Percentiles rank a stretch among this genome's conserved stretches.
Evolutionary conservation across 2,797 vertebrate genomes (phyloP).

Genomic region (Kryptolebias ocellatus): DNA sequence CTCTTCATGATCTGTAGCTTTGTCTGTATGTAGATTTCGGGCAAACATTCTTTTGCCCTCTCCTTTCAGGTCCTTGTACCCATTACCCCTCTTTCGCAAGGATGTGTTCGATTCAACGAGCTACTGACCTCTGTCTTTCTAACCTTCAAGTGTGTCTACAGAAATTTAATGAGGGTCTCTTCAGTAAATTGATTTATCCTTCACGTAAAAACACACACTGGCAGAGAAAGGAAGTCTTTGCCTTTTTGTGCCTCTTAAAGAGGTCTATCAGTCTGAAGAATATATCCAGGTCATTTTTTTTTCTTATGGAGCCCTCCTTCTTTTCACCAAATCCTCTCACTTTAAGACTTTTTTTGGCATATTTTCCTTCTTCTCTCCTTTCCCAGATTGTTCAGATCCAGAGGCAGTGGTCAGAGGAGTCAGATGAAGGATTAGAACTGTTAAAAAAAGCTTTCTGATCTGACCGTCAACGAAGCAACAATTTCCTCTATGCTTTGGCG

Average conservation of each 20-base stretch:
- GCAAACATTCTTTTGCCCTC: conserved; percentile 40
- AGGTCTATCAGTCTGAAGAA: background rate
- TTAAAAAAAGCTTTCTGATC: conserved; percentile 27
- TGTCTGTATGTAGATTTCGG: conserved; percentile 16
- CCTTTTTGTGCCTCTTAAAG: conserved; percentile 15
- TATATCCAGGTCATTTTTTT: conserved; percentile 6
- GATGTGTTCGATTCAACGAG: conserved; percentile 40
- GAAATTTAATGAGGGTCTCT: conserved; percentile 48
- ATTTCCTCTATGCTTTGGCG: conserved; percentile 12
- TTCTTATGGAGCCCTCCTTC: background rate
- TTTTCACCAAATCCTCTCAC: background rate
- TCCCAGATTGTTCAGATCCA: conserved; percentile 17
- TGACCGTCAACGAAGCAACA: conserved; percentile 17
- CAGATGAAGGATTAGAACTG: conserved; percentile 50
- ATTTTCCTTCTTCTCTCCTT: conserved; percentile 29
- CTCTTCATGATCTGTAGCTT: conserved; percentile 27
- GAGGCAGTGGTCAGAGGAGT: conserved; percentile 39
- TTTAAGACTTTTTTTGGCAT: background rate
- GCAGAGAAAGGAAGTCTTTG: conserved; percentile 17
- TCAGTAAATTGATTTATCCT: conserved; percentile 42
- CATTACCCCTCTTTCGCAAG: conserved; percentile 21
- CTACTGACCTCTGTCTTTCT: conserved; percentile 33
- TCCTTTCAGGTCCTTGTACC: conserved; percentile 43
- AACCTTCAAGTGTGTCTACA: conserved; percentile 12
- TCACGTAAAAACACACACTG: conserved; percentile 27